phyloP scores from a whole-genome alignment of 2,797 vertebrate species.

The Simalia tracyae region DNA sequence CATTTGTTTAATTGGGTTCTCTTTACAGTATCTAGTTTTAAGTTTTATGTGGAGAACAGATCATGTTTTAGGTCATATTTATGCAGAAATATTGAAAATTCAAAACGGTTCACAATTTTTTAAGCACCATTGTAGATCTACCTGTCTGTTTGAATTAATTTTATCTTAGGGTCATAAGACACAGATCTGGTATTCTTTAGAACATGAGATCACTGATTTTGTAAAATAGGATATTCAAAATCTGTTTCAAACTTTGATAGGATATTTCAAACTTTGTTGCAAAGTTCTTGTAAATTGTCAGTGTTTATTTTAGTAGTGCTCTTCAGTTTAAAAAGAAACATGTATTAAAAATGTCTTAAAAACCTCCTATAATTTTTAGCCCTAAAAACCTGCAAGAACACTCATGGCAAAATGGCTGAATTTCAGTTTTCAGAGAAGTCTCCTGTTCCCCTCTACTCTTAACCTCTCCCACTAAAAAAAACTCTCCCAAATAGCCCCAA shows the following conservation, averaged over 20 bases:
- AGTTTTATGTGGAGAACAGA: background rate
- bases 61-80: background rate
- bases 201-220: background rate
- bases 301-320: background rate
- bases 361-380: no score
- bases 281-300: background rate
- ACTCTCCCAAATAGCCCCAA: background rate
- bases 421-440: background rate
- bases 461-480: background rate
- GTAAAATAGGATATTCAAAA: background rate
- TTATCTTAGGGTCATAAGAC: background rate
- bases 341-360: no score
- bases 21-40: background rate
- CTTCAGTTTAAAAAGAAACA: background rate
- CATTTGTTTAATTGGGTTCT: background rate
- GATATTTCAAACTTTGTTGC: background rate
- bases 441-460: background rate
- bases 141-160: background rate
- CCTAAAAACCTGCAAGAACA: background rate
- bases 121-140: background rate
- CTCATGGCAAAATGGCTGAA: background rate
- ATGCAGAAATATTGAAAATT: background rate
- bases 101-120: background rate
- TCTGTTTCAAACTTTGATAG: background rate
- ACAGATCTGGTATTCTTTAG: background rate